These are phyloP conservation scores for Ophion slaviceki DNA, from an alignment of 2,888 invertebrate species.

Conservation along the genomic window DNA sequence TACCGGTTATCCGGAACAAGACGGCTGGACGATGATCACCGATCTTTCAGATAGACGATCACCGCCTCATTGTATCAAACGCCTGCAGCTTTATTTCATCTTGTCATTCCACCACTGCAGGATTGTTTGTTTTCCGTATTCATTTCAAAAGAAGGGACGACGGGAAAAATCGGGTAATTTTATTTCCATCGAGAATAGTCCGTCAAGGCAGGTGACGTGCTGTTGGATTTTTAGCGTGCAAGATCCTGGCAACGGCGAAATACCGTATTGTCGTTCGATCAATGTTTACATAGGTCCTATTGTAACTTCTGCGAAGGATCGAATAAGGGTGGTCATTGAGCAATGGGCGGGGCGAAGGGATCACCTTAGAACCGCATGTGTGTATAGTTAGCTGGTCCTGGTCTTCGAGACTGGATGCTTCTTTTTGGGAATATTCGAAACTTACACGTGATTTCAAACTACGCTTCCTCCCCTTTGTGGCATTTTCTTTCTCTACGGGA, in stretches of 20 bases:
- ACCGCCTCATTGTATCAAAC: background rate
- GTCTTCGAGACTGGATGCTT: slow-evolving; percentile 46
- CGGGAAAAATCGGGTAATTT: slow-evolving; percentile 29
- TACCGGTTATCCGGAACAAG: slow-evolving; percentile 19
- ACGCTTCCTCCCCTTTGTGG: background rate
- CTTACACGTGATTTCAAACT: background rate
- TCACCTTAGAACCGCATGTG: slow-evolving; percentile 28
- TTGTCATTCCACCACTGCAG: background rate
- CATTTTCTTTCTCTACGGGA: background rate
- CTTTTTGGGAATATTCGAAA: slow-evolving; percentile 26
- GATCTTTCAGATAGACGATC: slow-evolving; percentile 7
- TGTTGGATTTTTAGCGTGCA: background rate
- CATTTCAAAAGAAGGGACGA: background rate
- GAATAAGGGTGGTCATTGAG: slow-evolving; percentile 36
- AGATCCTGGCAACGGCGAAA: slow-evolving; percentile 13
- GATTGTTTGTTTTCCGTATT: background rate
- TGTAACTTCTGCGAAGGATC: slow-evolving; percentile 36
- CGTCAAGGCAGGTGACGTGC: background rate
- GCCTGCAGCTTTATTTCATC: background rate
- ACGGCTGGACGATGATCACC: background rate
- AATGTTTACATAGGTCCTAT: slow-evolving; percentile 44
- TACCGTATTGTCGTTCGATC: slow-evolving; percentile 20
- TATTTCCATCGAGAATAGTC: slow-evolving; percentile 36
- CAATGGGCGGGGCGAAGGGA: slow-evolving; percentile 29
- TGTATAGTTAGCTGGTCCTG: slow-evolving; percentile 1